Percentiles rank a stretch among this genome's conserved stretches.
Conservation (phyloP, 2,888 invertebrate species). For the Molanna angustata region DNA sequence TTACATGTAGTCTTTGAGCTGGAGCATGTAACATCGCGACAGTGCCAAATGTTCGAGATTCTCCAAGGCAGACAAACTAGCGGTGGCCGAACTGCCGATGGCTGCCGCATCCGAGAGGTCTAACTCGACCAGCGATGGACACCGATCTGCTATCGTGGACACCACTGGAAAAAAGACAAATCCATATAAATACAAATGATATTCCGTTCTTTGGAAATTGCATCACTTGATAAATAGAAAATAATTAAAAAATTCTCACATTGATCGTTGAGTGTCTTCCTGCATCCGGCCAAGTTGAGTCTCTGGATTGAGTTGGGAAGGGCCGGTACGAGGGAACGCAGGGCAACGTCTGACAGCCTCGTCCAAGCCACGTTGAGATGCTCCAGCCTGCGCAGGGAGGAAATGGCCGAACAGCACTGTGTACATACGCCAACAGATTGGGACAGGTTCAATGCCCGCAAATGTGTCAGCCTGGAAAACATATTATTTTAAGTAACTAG, state of each 20-base stretch:
- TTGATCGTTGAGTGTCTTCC: slow-evolving; percentile 70
- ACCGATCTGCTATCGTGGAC: slow-evolving; percentile 58
- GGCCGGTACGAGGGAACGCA: slow-evolving; percentile 53
- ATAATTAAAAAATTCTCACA: slow-evolving; percentile 64
- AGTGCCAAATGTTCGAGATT: slow-evolving; percentile 73
- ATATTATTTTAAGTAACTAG: too few relatives aligned
- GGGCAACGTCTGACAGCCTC: slow-evolving; percentile 56
- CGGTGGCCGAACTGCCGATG: slow-evolving; percentile 61
- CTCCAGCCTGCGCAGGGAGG: slow-evolving; percentile 35
- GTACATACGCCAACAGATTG: slow-evolving; percentile 15
- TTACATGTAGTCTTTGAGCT: slow-evolving; percentile 68
- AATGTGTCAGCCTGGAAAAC: slow-evolving; percentile 6
- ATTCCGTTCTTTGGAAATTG: too few relatives aligned
- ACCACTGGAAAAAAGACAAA: slow-evolving; percentile 58
- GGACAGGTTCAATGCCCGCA: slow-evolving; percentile 26
- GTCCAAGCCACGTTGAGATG: slow-evolving; percentile 86
- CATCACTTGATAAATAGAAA: too few relatives aligned
- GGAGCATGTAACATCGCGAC: slow-evolving; percentile 78
- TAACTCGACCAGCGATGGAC: slow-evolving; percentile 73
- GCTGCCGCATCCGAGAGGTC: slow-evolving; percentile 86
- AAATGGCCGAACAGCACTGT: neutral
- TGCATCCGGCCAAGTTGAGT: slow-evolving; percentile 80
- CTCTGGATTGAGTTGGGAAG: slow-evolving; percentile 65
- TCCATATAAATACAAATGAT: too few relatives aligned
- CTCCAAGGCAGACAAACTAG: slow-evolving; percentile 55